Base-by-base conservation (phyloP, 2,888 invertebrate species). In the Anticlea derivata region DNA sequence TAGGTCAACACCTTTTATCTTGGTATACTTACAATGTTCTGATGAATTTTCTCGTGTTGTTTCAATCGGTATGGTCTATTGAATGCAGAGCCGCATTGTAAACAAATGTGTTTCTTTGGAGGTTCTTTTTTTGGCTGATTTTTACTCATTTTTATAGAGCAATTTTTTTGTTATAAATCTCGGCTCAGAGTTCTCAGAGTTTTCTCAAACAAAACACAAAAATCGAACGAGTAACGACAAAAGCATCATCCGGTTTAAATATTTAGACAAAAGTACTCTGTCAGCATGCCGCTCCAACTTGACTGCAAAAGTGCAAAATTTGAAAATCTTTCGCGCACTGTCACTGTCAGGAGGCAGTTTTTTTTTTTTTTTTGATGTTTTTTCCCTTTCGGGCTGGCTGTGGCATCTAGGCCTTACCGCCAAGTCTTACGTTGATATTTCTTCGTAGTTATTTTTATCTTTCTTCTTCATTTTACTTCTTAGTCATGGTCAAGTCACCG, bases 11-110 rank as follows among this genome's bases (percentile, higher is more conserved):
- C n/a, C n/a, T n/a, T n/a, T n/a, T n/a, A n/a, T n/a, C n/a, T n/a
- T n/a, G n/a, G n/a, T n/a, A n/a, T n/a, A 73, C 86, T 81, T 88
- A 94, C 94, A 57, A 92, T 78, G 65, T 92, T 92, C 1, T 85
- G 84, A 61, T 94, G 94, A 24, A 82, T 75, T 53, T 88, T 83
- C 50, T 92, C 74, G 68, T 94, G 94, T 39, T 92, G 91, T 27
- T 88, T 82, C 46, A 94, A 75, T 61, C 91, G 86, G 31, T 87
- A 92, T 7, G 92, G 87, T 40, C 92, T 89, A 50, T 76, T 75
- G 57, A 93, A 94, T 17, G 72, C 73, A 13, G 86, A 78, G 0
- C 73, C 68, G 58, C 94, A 94, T 0, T 86, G 87, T 10, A 63
- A 60, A 52, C 83, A 77, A 7, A 73, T 73, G 60, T 93, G 93